These are phyloP conservation scores for Drosophila kikkawai DNA, from an alignment of 1,140 invertebrate species.

Conservation along the genomic window DNA sequence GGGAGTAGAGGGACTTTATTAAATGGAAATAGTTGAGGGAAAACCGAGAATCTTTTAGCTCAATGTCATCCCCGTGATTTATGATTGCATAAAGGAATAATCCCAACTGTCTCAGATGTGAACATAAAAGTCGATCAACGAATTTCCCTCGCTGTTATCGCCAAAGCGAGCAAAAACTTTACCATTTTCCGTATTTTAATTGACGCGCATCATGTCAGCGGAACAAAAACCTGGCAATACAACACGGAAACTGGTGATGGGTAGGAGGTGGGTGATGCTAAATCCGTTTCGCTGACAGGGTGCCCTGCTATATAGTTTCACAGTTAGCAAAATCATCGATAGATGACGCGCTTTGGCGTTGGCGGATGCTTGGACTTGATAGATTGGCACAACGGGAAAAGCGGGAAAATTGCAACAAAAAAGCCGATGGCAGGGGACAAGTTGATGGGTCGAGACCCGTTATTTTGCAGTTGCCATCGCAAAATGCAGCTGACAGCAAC, in stretches of 20 bases:
- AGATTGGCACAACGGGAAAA: constrained; percentile 52
- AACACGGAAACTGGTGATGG: constrained; percentile 18
- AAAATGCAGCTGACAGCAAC: constrained; percentile 65
- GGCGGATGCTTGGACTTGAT: constrained; percentile 49
- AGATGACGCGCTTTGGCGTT: constrained; percentile 25
- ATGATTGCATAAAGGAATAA: constrained; percentile 16
- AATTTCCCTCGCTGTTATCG: constrained; percentile 27
- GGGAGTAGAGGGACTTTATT: neutral
- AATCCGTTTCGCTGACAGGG: constrained; percentile 18
- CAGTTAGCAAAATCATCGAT: constrained; percentile 48
- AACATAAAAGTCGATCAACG: constrained; percentile 47
- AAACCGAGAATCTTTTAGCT: neutral
- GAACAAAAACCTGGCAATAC: constrained; percentile 45
- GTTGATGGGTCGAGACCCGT: constrained; percentile 33
- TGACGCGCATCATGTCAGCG: constrained; percentile 62
- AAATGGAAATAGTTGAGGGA: constrained; percentile 11
- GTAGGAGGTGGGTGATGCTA: neutral
- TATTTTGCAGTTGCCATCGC: constrained; percentile 46
- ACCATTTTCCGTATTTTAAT: constrained; percentile 61
- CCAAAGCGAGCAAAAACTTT: constrained; percentile 51
- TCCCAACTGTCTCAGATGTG: constrained; percentile 23
- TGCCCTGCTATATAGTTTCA: constrained; percentile 35
- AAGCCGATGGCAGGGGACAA: constrained; percentile 1
- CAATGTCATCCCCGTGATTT: constrained; percentile 14
- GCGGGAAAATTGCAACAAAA: constrained; percentile 11